phyloP scores from a whole-genome alignment of 2,113 vertebrate genomes.

The Oncorhynchus keta region DNA sequence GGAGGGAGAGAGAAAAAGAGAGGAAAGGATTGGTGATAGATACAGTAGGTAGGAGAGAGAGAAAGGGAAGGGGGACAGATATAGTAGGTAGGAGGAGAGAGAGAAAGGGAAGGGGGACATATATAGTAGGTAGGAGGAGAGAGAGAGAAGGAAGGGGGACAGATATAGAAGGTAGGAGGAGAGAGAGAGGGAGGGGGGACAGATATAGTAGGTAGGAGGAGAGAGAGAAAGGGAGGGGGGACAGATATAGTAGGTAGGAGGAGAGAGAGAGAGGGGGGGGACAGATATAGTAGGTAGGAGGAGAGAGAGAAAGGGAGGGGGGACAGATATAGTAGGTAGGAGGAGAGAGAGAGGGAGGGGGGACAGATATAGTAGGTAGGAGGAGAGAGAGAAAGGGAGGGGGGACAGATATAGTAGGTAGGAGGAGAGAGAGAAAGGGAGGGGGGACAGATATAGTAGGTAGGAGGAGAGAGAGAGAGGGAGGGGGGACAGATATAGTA shows the following conservation, averaged over 20 bases:
- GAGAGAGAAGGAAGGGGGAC: neutral
- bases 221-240: too few relatives aligned
- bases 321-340: conserved; percentile 9
- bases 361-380: neutral
- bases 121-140: too few relatives aligned
- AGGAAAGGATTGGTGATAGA: too few relatives aligned
- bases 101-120: neutral
- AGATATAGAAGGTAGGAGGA: too few relatives aligned
- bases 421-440: neutral
- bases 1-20: too few relatives aligned
- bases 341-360: neutral
- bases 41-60: neutral
- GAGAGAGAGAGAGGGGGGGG: neutral
- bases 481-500: neutral
- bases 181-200: too few relatives aligned
- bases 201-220: neutral
- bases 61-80: neutral
- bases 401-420: neutral
- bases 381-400: neutral
- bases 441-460: conserved; percentile 14
- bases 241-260: too few relatives aligned
- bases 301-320: neutral
- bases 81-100: neutral
- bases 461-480: conserved; percentile 24
- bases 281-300: conserved; percentile 18